Evolutionary conservation across 2,888 invertebrate genomes (phyloP), one percentile per base, ranked within the genome.

Genomic region (Temnothorax unifasciatus): DNA sequence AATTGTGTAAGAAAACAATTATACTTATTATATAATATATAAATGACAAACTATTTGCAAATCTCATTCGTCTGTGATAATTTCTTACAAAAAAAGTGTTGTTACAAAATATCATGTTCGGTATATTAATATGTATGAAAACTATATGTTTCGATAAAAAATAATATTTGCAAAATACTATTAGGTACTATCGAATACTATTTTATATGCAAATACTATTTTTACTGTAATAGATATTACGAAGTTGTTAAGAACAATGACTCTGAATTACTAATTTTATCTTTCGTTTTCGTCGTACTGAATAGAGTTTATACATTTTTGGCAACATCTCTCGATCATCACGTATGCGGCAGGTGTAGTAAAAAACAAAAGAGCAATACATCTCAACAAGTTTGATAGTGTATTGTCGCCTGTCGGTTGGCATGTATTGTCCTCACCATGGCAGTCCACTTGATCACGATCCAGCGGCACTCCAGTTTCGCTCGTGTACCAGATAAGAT

Each of bases 371-470:
- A 94, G 94, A 94, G 95, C 95, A 95, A 94, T 93, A 93, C 91
- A 92, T 90, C 84, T 91, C 89, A 91, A 93, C 90, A 91, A 92
- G 91, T 90, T 91, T 92, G 92, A 93, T 92, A 93, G 92, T 92
- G 92, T 93, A 93, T 93, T 93, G 93, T 93, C 93, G 91, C 92
- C 93, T 92, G 92, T 90, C 91, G 90, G 91, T 90, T 92, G 91
- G 86, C 90, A 91, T 91, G 93, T 93, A 94, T 94, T 94, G 94
- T 94, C 93, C 93, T 93, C 93, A 92, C 91, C 94, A 93, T 94
- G 93, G 94, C 93, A 94, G 93, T 93, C 95, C 94, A 95, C 95
- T 95, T 95, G 95, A 95, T 95, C 95, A 95, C 95, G 95, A 95
- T 95, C 94, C 94, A 93, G 90, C 91, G 91, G 89, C 89, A 93